Evolutionary conservation across 2,113 vertebrate species (phyloP).

Genomic region (Pimephales promelas): DNA sequence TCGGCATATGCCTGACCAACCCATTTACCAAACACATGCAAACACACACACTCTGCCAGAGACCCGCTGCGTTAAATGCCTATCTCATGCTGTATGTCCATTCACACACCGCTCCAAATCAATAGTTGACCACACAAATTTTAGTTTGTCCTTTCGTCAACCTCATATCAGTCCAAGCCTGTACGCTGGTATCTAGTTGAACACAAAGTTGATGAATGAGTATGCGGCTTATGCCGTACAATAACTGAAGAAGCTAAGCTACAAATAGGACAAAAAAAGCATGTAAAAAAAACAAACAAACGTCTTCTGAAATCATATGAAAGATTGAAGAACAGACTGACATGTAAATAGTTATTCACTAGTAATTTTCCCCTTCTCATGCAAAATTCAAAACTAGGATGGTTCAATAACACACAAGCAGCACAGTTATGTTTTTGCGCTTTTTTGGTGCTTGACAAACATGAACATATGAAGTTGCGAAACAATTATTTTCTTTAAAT

Average conservation of each 20-base stretch:
- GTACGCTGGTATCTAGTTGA: background rate
- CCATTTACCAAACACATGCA: slow-evolving; percentile 27
- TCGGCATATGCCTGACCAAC: slow-evolving; percentile 33
- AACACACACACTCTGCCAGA: slow-evolving; percentile 21
- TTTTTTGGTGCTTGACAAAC: background rate
- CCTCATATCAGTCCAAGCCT: background rate
- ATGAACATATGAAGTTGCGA: background rate
- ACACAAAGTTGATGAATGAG: background rate
- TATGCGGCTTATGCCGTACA: background rate
- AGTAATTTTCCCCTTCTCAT: too few species aligned
- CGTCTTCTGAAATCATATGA: too few species aligned
- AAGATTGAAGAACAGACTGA: too few species aligned
- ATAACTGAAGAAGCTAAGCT: too few species aligned
- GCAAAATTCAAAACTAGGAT: too few species aligned
- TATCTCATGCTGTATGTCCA: background rate
- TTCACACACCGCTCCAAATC: background rate
- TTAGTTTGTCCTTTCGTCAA: too few species aligned
- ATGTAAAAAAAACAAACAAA: too few species aligned
- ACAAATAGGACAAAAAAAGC: too few species aligned
- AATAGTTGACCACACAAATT: background rate
- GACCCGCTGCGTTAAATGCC: background rate
- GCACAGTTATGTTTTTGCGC: too few species aligned
- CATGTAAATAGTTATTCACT: too few species aligned
- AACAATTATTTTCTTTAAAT: too few species aligned
- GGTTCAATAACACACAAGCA: too few species aligned